Conservation (phyloP, 2,888 invertebrate species). For the Cryptus armator region DNA sequence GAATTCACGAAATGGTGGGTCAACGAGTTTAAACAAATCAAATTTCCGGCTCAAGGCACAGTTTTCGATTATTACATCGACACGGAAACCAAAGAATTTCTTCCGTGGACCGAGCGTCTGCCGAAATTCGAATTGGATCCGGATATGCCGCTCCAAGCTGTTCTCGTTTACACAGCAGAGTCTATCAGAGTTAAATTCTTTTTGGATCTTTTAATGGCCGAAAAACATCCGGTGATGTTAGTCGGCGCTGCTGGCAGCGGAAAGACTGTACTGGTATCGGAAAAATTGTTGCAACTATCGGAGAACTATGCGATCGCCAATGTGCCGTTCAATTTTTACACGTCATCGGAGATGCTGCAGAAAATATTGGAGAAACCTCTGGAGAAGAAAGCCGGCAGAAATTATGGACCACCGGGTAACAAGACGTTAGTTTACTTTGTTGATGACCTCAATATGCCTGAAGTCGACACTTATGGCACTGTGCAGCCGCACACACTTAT, state of each 20-base stretch:
- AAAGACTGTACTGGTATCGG: conserved; percentile 92
- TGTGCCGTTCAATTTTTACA: conserved; percentile 98
- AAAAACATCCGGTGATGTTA: conserved; percentile 96
- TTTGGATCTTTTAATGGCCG: conserved; percentile 94
- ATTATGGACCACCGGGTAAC: conserved; percentile 98
- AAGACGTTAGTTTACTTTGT: conserved; percentile 97
- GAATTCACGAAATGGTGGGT: conserved; percentile 99
- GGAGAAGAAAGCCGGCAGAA: conserved; percentile 97
- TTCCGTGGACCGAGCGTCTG: conserved; percentile 95
- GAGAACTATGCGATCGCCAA: conserved; percentile 96
- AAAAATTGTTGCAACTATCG: conserved; percentile 89
- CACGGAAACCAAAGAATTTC: conserved; percentile 94
- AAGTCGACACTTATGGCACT: conserved; percentile 96
- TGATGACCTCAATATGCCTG: conserved; percentile 99
- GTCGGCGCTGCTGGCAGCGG: conserved; percentile 97
- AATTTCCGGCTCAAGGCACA: conserved; percentile 96
- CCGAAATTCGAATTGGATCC: conserved; percentile 96
- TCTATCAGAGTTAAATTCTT: conserved; percentile 96
- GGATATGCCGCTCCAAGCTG: conserved; percentile 96
- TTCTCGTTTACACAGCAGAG: conserved; percentile 96
- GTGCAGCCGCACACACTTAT: conserved; percentile 98
- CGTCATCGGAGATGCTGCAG: conserved; percentile 97
- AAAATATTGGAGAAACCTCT: conserved; percentile 97
- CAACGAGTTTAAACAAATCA: conserved; percentile 97
- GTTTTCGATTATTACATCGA: conserved; percentile 98